phyloP scores from a whole-genome alignment of 2,797 vertebrate species.

The Cirrhinus molitorella region DNA sequence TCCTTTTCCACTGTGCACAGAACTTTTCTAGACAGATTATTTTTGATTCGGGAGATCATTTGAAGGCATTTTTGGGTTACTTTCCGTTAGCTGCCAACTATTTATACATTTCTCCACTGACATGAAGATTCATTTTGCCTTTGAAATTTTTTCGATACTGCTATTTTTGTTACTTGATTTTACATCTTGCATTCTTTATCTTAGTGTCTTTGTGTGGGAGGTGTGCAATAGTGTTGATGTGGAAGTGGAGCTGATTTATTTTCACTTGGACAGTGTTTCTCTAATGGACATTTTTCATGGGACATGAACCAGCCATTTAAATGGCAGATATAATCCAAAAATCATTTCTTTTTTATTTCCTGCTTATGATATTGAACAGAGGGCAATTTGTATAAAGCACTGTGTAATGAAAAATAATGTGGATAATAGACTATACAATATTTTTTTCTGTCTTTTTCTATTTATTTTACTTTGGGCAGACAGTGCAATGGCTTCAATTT shows the following conservation, averaged over 20 bases:
- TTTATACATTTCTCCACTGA: conserved; percentile 47
- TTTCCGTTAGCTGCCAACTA: conserved; percentile 45
- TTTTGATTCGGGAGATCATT: conserved; percentile 45
- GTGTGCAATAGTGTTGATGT: conserved; percentile 63
- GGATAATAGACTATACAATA: conserved; percentile 1
- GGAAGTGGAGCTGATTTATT: conserved; percentile 41
- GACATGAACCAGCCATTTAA: conserved; percentile 34
- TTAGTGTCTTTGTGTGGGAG: conserved; percentile 53
- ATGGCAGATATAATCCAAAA: conserved; percentile 34
- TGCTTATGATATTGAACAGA: conserved; percentile 22
- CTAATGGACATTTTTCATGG: conserved; percentile 49
- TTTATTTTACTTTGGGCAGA: conserved; percentile 38
- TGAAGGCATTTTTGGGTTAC: conserved; percentile 53
- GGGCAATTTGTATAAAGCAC: conserved; percentile 30
- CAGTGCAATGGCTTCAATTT: conserved; percentile 10
- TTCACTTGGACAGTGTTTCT: conserved; percentile 22
- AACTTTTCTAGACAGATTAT: conserved; percentile 58
- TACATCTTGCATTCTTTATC: conserved; percentile 37
- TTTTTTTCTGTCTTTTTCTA: conserved; percentile 2
- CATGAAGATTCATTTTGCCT: conserved; percentile 40
- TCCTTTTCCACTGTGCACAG: conserved; percentile 63
- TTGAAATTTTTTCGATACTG: conserved; percentile 51
- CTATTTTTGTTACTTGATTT: conserved; percentile 51
- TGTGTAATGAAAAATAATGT: conserved; percentile 15
- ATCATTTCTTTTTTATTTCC: conserved; percentile 26